Percentiles rank a stretch among this genome's conserved stretches.
Evolutionary conservation across 1,140 invertebrate genomes (phyloP).

Genomic region (Campoletis sonorensis): DNA sequence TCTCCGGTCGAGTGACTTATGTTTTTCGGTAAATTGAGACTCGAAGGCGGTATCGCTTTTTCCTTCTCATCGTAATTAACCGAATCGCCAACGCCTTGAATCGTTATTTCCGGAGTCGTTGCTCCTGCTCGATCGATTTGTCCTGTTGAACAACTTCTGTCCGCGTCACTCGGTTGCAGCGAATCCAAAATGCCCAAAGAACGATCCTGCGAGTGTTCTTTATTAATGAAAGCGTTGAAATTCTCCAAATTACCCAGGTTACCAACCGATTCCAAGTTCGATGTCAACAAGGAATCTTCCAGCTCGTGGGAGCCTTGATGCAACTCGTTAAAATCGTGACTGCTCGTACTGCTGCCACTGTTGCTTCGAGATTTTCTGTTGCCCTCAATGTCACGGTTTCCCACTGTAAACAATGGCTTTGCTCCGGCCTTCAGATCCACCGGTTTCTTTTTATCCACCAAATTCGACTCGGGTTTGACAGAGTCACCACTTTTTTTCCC

Average conservation of each 20-base stretch:
- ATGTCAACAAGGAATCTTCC: background rate
- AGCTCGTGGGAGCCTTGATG: background rate
- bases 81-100: conserved; percentile 66
- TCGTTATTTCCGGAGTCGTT: conserved; percentile 82
- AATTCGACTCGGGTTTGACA: conserved; percentile 21
- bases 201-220: conserved; percentile 30
- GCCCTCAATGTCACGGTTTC: conserved; percentile 45
- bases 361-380: conserved; percentile 52
- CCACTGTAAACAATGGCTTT: conserved; percentile 33
- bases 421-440: conserved; percentile 56
- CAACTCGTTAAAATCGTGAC: conserved; percentile 56
- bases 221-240: conserved; percentile 54
- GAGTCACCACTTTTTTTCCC: conserved; percentile 28
- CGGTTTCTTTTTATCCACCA: conserved; percentile 66
- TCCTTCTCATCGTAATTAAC: conserved; percentile 61
- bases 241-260: conserved; percentile 47
- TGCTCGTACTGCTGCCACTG: conserved; percentile 62
- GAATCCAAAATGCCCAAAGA: conserved; percentile 51
- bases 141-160: conserved; percentile 51
- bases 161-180: conserved; percentile 50
- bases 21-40: conserved; percentile 78
- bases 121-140: conserved; percentile 48
- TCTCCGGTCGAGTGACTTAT: conserved; percentile 84
- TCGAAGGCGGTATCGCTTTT: conserved; percentile 76
- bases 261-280: background rate